Conservation (phyloP, 2,113 vertebrate genomes). For the Eulemur macaco region DNA sequence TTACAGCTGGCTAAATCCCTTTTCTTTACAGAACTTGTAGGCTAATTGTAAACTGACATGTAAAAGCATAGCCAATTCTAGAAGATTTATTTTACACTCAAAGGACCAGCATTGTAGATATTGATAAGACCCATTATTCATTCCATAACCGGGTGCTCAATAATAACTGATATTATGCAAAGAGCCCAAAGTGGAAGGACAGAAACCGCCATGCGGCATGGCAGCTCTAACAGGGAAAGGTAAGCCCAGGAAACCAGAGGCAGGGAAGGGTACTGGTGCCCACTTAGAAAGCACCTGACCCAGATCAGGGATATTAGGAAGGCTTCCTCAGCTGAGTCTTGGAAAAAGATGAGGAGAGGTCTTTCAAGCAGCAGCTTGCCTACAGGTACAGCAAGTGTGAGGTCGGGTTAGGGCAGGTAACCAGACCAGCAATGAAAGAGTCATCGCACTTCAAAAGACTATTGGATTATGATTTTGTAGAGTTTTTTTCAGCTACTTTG, state of each 20-base stretch:
- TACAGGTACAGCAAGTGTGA: not conserved
- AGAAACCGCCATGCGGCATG: not conserved
- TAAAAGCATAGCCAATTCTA: not conserved
- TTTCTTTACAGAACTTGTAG: not conserved
- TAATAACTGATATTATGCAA: not conserved
- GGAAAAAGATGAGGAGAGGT: not conserved
- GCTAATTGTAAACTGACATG: not conserved
- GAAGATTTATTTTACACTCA: not conserved
- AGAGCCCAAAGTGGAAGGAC: not conserved
- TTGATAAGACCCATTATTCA: not conserved
- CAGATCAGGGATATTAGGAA: not conserved
- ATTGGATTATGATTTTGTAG: not conserved
- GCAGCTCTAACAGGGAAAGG: not conserved
- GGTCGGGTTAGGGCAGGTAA: not conserved
- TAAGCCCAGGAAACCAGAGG: not conserved
- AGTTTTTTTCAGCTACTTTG: slow-evolving; percentile 26
- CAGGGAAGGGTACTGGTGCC: not conserved
- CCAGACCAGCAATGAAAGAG: not conserved
- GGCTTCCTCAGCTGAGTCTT: not conserved
- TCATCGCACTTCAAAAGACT: not conserved
- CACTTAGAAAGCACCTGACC: not conserved
- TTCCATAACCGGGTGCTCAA: not conserved
- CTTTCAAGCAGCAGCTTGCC: not conserved
- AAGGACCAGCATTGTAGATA: not conserved
- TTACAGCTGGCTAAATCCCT: not conserved